Evolutionary conservation across 2,888 invertebrate species (phyloP).

Genomic region (Rhimphoctona megacephalus): DNA sequence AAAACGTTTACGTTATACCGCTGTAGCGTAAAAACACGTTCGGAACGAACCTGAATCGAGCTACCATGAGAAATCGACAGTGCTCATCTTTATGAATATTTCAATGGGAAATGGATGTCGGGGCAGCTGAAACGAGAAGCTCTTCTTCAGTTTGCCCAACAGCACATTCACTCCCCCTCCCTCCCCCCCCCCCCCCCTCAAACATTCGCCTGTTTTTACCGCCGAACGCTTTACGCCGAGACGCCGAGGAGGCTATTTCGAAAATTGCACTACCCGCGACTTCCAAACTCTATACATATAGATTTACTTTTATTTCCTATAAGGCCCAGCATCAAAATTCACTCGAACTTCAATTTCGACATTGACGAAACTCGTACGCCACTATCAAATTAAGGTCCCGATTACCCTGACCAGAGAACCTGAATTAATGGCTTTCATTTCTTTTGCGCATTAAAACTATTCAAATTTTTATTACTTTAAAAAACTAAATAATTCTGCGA

Average conservation of each 20-base stretch:
- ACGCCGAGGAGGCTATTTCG: constrained; percentile 53
- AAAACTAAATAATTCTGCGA: too few relatives aligned
- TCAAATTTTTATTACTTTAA: too few relatives aligned
- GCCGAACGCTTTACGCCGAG: constrained; percentile 42
- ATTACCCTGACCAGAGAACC: neutral
- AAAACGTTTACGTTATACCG: neutral
- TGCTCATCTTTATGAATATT: constrained; percentile 68
- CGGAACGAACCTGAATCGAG: constrained; percentile 64
- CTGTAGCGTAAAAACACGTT: constrained; percentile 61
- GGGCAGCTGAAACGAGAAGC: constrained; percentile 40
- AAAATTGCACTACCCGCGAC: constrained; percentile 56
- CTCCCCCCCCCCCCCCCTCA: constrained; percentile 20
- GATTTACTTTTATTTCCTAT: constrained; percentile 4
- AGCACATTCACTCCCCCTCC: neutral
- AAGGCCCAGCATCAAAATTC: constrained; percentile 30
- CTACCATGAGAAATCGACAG: constrained; percentile 65
- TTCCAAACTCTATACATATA: neutral
- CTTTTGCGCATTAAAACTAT: neutral
- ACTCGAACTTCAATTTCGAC: constrained; percentile 40
- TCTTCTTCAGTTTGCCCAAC: constrained; percentile 40
- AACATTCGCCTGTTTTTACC: constrained; percentile 41
- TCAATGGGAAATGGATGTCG: constrained; percentile 56
- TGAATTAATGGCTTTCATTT: neutral
- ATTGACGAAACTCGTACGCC: constrained; percentile 27
- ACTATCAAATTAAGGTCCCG: too few relatives aligned